Evolutionary conservation across 2,888 invertebrate genomes (phyloP).

Genomic region (Melanophora roralis): DNA sequence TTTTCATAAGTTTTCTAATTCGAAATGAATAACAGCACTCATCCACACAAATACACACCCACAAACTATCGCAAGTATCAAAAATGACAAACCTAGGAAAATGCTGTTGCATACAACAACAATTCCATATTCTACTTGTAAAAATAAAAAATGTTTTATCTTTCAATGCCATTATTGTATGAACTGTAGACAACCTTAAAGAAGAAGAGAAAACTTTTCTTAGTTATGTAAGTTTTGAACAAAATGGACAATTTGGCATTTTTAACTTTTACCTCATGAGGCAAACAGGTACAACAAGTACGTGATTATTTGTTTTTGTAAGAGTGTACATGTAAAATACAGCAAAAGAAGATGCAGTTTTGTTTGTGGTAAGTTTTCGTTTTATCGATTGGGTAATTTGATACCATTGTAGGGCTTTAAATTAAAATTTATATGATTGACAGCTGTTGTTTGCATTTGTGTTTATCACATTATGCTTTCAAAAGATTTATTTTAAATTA

Average conservation of each 20-base stretch:
- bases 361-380: neutral
- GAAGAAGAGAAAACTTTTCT: neutral
- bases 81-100: neutral
- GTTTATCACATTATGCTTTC: too few species aligned
- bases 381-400: neutral
- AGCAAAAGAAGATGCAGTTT: neutral
- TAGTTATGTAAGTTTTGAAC: neutral
- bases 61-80: neutral
- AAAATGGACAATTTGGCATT: slow-evolving; percentile 13
- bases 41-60: neutral
- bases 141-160: slow-evolving; percentile 8
- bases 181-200: neutral
- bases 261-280: slow-evolving; percentile 8
- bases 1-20: slow-evolving; percentile 15
- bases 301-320: neutral
- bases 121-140: neutral
- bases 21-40: too few species aligned
- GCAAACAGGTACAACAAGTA: neutral
- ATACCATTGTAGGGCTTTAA: neutral
- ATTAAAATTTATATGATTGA: neutral
- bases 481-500: too few species aligned
- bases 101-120: neutral
- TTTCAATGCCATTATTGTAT: neutral
- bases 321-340: neutral
- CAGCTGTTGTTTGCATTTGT: too few species aligned